Percentiles rank a stretch among this genome's conserved stretches.
Evolutionary conservation across 2,888 invertebrate species (phyloP).

Genomic region (Xestoiulus laeticollis): DNA sequence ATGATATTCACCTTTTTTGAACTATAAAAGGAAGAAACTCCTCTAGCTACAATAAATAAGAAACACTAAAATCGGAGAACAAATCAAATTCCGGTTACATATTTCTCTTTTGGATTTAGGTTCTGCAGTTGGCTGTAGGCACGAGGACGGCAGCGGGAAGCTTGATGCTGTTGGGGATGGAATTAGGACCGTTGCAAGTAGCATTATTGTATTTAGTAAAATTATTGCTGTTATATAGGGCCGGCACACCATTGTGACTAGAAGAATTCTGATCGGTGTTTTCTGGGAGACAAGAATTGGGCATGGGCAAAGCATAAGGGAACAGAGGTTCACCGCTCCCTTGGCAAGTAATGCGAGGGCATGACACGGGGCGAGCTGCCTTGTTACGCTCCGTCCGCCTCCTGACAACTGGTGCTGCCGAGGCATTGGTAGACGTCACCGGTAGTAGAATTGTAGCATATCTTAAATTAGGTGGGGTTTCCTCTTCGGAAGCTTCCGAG

Average conservation of each 20-base stretch:
- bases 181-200: neutral
- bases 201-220: neutral
- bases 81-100: neutral
- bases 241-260: neutral
- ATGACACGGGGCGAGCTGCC: conserved; percentile 40
- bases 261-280: neutral
- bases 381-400: conserved; percentile 24
- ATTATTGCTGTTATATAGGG: neutral
- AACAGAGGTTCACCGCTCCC: neutral
- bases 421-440: neutral
- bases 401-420: neutral
- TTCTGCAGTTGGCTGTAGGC: conserved; percentile 23
- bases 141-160: conserved; percentile 31
- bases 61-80: neutral
- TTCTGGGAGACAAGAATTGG: conserved; percentile 15
- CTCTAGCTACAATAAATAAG: conserved; percentile 1
- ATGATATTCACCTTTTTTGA: neutral
- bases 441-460: neutral
- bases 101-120: neutral
- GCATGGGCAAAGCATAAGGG: neutral
- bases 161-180: conserved; percentile 23
- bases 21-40: neutral
- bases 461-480: neutral
- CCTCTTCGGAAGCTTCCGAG: conserved; percentile 44
- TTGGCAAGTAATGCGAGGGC: conserved; percentile 48